These are phyloP conservation scores for Aspidiotus rigidus DNA, from an alignment of 2,888 invertebrate genomes.

Conservation along the genomic window DNA sequence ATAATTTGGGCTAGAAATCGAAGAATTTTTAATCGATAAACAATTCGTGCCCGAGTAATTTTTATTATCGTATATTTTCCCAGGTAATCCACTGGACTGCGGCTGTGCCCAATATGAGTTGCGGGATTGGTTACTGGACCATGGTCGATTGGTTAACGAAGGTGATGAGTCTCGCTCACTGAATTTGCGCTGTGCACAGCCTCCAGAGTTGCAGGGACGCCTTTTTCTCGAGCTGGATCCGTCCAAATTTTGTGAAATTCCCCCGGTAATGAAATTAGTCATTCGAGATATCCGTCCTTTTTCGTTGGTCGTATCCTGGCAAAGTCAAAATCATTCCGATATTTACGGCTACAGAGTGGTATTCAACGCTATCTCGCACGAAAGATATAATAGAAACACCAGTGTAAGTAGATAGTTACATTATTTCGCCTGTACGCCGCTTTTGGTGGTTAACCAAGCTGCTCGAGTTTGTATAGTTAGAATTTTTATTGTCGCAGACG, in stretches of 20 bases:
- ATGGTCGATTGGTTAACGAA: slow-evolving; percentile 56
- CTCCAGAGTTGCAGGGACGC: slow-evolving; percentile 65
- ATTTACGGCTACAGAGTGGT: slow-evolving; percentile 76
- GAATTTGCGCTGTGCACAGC: slow-evolving; percentile 67
- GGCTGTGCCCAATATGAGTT: slow-evolving; percentile 82
- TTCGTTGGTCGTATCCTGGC: slow-evolving; percentile 80
- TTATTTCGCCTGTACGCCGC: too few species aligned
- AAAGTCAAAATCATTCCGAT: slow-evolving; percentile 68
- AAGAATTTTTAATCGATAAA: too few species aligned
- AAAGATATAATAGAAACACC: slow-evolving; percentile 8
- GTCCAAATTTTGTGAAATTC: slow-evolving; percentile 74
- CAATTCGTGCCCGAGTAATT: not conserved
- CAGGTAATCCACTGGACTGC: slow-evolving; percentile 83
- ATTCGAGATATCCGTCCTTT: slow-evolving; percentile 82
- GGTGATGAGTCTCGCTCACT: slow-evolving; percentile 30
- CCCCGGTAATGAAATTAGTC: slow-evolving; percentile 70
- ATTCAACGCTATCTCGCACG: slow-evolving; percentile 56
- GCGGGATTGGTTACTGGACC: slow-evolving; percentile 86
- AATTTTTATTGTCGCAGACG: slow-evolving; percentile 49
- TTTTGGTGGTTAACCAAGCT: too few species aligned
- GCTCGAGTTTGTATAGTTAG: too few species aligned
- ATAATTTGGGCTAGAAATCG: too few species aligned
- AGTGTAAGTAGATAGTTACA: slow-evolving; percentile 24
- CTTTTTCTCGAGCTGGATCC: slow-evolving; percentile 68
- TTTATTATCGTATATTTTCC: slow-evolving; percentile 35